These are phyloP conservation scores for Copidosoma aretas DNA, from an alignment of 2,888 invertebrate genomes.

Conservation along the genomic window DNA sequence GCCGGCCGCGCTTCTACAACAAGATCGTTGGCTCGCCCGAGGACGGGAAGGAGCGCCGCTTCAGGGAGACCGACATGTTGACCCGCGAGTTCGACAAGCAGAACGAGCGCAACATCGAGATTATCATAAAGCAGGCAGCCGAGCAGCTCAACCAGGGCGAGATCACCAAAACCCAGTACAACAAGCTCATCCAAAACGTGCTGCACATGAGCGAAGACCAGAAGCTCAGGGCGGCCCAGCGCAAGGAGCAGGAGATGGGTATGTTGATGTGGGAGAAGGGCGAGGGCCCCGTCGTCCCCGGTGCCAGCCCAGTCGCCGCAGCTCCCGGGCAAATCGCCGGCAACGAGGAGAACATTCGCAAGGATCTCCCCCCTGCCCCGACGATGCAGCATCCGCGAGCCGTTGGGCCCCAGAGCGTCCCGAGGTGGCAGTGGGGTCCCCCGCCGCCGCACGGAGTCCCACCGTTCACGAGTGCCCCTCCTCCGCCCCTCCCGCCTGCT, in stretches of 20 bases:
- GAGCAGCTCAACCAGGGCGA: constrained; percentile 78
- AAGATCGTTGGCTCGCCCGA: constrained; percentile 6
- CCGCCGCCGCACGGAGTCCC: constrained; percentile 51
- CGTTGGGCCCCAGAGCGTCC: neutral
- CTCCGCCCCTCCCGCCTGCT: constrained; percentile 52
- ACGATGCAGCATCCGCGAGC: neutral
- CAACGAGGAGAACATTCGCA: constrained; percentile 31
- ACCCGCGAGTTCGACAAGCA: constrained; percentile 64
- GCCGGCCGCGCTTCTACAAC: constrained; percentile 61
- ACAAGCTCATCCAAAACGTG: constrained; percentile 78
- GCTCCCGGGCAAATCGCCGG: neutral
- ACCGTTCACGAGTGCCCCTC: constrained; percentile 54
- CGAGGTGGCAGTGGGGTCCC: constrained; percentile 53
- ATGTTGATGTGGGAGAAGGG: constrained; percentile 35
- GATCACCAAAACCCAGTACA: constrained; percentile 77
- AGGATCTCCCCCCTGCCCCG: neutral
- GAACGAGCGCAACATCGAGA: constrained; percentile 71
- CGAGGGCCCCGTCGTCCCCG: neutral
- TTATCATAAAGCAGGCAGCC: constrained; percentile 83
- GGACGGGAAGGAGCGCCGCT: constrained; percentile 21
- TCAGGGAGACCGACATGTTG: neutral
- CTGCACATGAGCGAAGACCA: constrained; percentile 78
- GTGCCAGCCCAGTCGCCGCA: neutral
- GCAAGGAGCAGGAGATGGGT: constrained; percentile 59
- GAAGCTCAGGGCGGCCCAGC: constrained; percentile 70